A percentile compares a stretch with the other conserved stretches of the same genome.
These are phyloP conservation scores for Oncopodura yosiiana DNA, from an alignment of 1,140 invertebrate species.

Conservation along the genomic window DNA sequence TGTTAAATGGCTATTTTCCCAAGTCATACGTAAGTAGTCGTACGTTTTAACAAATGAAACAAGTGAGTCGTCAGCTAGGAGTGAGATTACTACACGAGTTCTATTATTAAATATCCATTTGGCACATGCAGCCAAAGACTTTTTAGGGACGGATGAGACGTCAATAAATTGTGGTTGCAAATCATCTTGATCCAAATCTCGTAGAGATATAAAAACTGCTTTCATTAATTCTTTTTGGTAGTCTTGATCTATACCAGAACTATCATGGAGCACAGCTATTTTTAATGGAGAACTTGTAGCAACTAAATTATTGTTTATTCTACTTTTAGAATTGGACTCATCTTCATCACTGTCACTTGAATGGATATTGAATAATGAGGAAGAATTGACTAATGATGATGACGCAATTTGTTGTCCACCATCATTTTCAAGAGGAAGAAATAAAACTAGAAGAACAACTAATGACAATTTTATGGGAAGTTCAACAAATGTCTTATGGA, in stretches of 20 bases:
- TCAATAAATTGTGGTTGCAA: constrained; percentile 14
- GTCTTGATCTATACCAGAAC: constrained; percentile 12
- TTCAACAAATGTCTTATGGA: no score
- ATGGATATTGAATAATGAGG: no score
- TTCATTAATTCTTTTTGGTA: constrained; percentile 17
- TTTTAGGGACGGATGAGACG: neutral
- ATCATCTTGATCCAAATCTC: constrained; percentile 8
- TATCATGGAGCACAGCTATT: constrained; percentile 19
- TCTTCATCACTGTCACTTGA: neutral
- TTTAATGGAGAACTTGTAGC: neutral
- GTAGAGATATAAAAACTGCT: constrained; percentile 4
- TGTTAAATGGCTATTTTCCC: neutral
- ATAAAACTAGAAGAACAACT: no score
- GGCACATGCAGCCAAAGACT: constrained; percentile 1
- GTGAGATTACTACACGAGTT: constrained; percentile 6
- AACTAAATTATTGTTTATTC: neutral
- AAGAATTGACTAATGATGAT: no score
- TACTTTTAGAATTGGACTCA: no score
- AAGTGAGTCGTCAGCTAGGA: neutral
- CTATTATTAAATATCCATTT: constrained; percentile 12
- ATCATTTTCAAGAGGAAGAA: no score
- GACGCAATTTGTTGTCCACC: no score
- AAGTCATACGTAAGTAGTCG: no score
- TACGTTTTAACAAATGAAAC: no score
- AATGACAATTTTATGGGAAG: no score